Base-by-base conservation (phyloP, 2,113 vertebrate species). In the Apus apus region DNA sequence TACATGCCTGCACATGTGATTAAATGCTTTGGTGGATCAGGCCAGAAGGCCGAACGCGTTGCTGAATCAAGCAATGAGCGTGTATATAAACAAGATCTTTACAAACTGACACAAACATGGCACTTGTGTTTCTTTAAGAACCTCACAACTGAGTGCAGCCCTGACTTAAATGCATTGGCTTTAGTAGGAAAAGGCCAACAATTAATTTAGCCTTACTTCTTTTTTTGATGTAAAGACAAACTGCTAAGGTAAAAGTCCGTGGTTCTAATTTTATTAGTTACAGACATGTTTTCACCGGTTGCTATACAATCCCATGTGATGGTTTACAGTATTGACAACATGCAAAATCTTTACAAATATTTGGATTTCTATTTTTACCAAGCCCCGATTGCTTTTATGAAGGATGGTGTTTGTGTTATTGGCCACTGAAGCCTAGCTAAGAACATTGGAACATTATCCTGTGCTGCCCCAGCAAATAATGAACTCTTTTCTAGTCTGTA, bases 311-410 rank as follows among this genome's bases (percentile, higher is more conserved):
- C 14, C 75, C 45, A 40, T 17, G 30, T 38, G 25, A 74, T 61
- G 15, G 62, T 58, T 85, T 71, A 26, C 34, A 30, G 34, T 12
- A 58, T 32, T 56, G 66, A 36, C 50, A 75, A 85, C 75, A 79
- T 7, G 8, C 17, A 79, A 92, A 96, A 89, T 22, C 23, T 61
- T 92, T 26, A 3, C 21, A 26, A 51, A 84, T 74, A 70, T 85
- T 88, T 92, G 46, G 32, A 76, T 81, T 96, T 87, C 89, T 90
- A 86, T 93, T 93, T 94, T 95, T 86, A 79, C n/a, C 40, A 36
- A 81, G 54, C 3, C 25, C 67, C 9, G 9, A 70, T 53, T 71
- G 17, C n/a, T 80, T 86, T 89, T 87, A 46, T 72, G 84, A 85
- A 91, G 19, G 34, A 88, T 84, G 32, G 16, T 76, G 27, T 92